Conservation (phyloP, 53 echinoderm and acorn worm species). For the Holothuria leucospilota region DNA sequence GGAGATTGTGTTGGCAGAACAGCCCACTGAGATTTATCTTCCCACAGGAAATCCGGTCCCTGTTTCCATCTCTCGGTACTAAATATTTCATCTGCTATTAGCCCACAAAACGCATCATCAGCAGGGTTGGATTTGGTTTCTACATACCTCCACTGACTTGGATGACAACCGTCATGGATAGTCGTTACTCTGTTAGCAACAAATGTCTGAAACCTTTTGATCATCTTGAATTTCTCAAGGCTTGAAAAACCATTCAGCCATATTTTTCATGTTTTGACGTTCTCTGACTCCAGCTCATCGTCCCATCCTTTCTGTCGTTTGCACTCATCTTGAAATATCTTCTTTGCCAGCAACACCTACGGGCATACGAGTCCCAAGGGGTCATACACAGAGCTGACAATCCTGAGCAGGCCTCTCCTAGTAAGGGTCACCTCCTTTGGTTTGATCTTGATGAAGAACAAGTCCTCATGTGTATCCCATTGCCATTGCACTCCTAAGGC, state of each 20-base stretch:
- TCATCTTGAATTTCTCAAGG: no score
- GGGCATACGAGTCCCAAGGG: constrained; percentile 13
- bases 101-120: constrained; percentile 58
- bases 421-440: constrained; percentile 5
- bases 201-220: no score
- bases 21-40: no score
- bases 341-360: constrained; percentile 44
- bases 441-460: constrained; percentile 44
- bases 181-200: no score
- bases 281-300: neutral
- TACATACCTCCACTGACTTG: no score
- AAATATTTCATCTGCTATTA: no score
- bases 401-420: constrained; percentile 52
- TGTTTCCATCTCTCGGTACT: no score
- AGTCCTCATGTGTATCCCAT: constrained; percentile 43
- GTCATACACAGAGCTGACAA: constrained; percentile 11
- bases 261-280: neutral
- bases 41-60: no score
- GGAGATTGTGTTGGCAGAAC: no score
- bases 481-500: neutral
- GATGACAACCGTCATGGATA: no score
- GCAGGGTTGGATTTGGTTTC: constrained; percentile 48
- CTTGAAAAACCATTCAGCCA: no score
- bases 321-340: constrained; percentile 42
- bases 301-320: no score